These are phyloP conservation scores for Pipistrellus nathusii DNA, from an alignment of 2,797 vertebrate species.

Conservation along the genomic window DNA sequence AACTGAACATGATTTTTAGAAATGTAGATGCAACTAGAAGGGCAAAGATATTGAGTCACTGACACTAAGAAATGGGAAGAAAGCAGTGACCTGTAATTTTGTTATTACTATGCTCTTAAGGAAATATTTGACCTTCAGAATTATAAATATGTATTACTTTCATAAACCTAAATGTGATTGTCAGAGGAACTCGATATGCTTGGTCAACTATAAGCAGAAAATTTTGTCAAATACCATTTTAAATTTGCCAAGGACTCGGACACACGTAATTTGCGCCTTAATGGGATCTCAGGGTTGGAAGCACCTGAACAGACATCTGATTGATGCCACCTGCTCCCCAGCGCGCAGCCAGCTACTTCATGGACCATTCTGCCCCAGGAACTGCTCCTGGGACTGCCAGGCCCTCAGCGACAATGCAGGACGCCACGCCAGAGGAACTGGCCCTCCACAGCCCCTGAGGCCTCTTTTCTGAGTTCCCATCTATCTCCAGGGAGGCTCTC, in stretches of 20 bases:
- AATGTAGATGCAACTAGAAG: not conserved
- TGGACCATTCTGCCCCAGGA: not conserved
- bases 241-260: not conserved
- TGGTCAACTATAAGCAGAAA: not conserved
- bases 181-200: not conserved
- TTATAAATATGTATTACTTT: not conserved
- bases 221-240: not conserved
- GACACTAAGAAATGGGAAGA: constrained; percentile 6
- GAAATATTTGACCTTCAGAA: not conserved
- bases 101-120: not conserved
- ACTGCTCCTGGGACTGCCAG: not conserved
- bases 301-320: too few relatives aligned
- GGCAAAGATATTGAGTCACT: not conserved
- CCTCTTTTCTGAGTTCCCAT: not conserved
- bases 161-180: not conserved
- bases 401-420: not conserved
- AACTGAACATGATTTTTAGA: not conserved
- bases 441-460: not conserved
- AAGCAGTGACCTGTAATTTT: not conserved
- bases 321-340: not conserved
- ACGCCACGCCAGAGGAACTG: too few relatives aligned
- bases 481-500: not conserved
- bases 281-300: not conserved
- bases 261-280: not conserved
- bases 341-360: not conserved